Conservation (phyloP, 1,140 invertebrate species). For the Agrypnia vestita region DNA sequence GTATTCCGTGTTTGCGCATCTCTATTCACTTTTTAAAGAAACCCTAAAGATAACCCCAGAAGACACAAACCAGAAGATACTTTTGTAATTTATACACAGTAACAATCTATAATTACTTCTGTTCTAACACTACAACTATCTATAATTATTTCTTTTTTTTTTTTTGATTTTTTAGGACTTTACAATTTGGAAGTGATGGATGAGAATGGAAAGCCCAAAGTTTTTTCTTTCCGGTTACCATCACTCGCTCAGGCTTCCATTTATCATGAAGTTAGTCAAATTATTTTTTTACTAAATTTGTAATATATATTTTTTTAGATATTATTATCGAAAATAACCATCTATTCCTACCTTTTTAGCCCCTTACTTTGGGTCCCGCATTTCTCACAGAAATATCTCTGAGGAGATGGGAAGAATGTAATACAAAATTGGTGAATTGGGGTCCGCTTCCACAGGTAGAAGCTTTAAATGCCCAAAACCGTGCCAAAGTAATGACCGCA, state of each 20-base stretch:
- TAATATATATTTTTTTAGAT: slow-evolving; percentile 8
- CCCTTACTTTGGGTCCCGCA: slow-evolving; percentile 80
- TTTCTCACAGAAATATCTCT: slow-evolving; percentile 87
- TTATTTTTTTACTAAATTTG: not conserved
- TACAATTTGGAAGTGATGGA: slow-evolving; percentile 89
- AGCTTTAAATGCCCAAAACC: slow-evolving; percentile 88
- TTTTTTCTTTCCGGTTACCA: slow-evolving; percentile 89
- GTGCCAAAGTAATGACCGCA: slow-evolving; percentile 88
- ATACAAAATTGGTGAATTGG: slow-evolving; percentile 88
- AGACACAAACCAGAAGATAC: too few species aligned
- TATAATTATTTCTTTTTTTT: not conserved
- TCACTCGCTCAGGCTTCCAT: slow-evolving; percentile 91
- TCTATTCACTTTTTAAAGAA: too few species aligned
- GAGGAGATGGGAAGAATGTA: slow-evolving; percentile 88
- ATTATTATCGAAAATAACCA: not conserved
- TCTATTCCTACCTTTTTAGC: slow-evolving; percentile 69
- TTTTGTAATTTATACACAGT: too few species aligned
- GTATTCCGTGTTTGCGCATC: too few species aligned
- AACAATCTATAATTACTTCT: too few species aligned
- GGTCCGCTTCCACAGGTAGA: slow-evolving; percentile 90
- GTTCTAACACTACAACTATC: too few species aligned
- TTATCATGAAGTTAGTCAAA: slow-evolving; percentile 86
- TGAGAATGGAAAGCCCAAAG: slow-evolving; percentile 84
- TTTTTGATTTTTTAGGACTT: slow-evolving; percentile 70
- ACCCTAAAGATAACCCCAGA: too few species aligned